Percentiles rank a stretch among this genome's conserved stretches.
phyloP scores from a whole-genome alignment of 2,113 vertebrate species.

The Epinephelus moara region DNA sequence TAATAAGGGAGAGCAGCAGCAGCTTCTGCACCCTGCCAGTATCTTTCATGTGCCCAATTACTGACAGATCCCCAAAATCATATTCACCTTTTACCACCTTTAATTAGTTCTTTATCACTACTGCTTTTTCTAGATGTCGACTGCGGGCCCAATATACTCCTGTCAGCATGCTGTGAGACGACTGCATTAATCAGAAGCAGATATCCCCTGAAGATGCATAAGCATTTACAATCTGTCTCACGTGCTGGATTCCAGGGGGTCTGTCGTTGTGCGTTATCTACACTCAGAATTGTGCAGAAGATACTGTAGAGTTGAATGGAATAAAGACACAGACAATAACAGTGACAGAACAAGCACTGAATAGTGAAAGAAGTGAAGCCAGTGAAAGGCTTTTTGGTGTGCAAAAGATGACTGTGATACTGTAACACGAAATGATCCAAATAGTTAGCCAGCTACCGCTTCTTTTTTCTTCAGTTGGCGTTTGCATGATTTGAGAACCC shows the following conservation, averaged over 20 bases:
- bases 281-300: constrained; percentile 31
- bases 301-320: constrained; percentile 27
- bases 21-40: constrained; percentile 82
- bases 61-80: constrained; percentile 88
- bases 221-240: constrained; percentile 57
- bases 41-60: constrained; percentile 95
- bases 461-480: background rate
- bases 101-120: constrained; percentile 93
- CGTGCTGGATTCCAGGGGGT: constrained; percentile 49
- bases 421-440: background rate
- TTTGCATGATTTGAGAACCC: background rate
- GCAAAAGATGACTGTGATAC: background rate
- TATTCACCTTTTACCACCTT: constrained; percentile 89
- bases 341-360: background rate
- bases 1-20: constrained; percentile 89
- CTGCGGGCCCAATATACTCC: constrained; percentile 60
- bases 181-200: constrained; percentile 70
- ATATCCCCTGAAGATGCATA: constrained; percentile 59
- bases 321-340: constrained; percentile 14
- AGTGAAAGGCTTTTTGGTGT: background rate
- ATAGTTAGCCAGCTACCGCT: background rate
- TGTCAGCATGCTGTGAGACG: constrained; percentile 65
- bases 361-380: constrained; percentile 2
- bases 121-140: constrained; percentile 83
- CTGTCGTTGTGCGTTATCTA: constrained; percentile 58